phyloP scores from a whole-genome alignment of 2,113 vertebrate genomes.

The Prunella fulvescens region DNA sequence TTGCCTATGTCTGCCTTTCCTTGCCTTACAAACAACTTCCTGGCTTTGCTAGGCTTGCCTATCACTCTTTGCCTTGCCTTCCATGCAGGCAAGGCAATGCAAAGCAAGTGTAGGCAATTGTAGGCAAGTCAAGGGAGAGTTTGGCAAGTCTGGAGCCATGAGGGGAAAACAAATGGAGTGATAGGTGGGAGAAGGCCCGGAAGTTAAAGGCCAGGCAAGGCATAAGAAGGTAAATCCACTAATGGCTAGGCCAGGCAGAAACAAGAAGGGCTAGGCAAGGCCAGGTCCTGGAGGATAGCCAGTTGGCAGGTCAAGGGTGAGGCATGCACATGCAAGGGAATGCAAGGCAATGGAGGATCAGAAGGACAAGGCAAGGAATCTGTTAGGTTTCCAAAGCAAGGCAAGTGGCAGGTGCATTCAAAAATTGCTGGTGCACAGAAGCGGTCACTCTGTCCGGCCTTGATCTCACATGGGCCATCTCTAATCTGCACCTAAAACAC shows the following conservation, averaged over 20 bases:
- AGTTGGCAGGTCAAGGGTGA: background rate
- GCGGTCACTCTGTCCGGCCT: background rate
- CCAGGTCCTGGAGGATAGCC: background rate
- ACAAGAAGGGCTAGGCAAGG: background rate
- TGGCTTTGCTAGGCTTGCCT: background rate
- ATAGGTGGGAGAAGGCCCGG: background rate
- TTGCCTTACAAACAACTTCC: background rate
- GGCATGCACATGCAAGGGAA: background rate
- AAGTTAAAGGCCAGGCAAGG: background rate
- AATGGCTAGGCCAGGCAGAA: background rate
- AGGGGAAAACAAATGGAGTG: background rate
- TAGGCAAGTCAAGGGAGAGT: background rate
- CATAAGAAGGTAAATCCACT: background rate
- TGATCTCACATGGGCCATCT: background rate
- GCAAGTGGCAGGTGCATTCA: background rate
- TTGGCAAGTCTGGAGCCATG: background rate
- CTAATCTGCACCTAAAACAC: background rate
- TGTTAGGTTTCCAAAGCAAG: background rate
- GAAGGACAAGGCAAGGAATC: background rate
- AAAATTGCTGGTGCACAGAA: background rate
- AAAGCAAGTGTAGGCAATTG: background rate
- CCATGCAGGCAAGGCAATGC: background rate
- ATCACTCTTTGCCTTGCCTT: background rate
- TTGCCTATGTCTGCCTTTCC: background rate
- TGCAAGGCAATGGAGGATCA: background rate